These are phyloP conservation scores for Leptinotarsa juncta DNA, from an alignment of 2,888 invertebrate species.

Conservation along the genomic window DNA sequence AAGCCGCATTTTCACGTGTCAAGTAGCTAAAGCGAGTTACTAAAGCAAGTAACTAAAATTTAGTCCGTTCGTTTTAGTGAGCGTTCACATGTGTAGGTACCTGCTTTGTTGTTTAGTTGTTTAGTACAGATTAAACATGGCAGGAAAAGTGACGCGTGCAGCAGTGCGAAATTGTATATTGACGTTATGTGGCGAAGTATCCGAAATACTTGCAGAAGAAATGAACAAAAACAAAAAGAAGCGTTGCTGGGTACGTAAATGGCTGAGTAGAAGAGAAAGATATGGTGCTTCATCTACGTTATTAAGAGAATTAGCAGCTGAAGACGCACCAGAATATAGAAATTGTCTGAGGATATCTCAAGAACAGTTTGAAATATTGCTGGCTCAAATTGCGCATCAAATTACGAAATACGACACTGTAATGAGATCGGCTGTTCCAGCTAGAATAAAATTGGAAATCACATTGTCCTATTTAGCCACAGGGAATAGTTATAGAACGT, in stretches of 20 bases:
- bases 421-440: conserved; percentile 25
- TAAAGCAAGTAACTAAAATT: too few relatives aligned
- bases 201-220: not conserved
- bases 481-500: conserved; percentile 19
- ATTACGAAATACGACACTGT: conserved; percentile 17
- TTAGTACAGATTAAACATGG: not conserved
- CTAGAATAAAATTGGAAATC: conserved; percentile 25
- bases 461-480: conserved; percentile 20
- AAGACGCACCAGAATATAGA: conserved; percentile 23
- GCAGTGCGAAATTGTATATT: too few relatives aligned
- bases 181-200: not conserved
- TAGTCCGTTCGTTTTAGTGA: not conserved
- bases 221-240: not conserved
- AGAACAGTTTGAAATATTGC: conserved; percentile 18
- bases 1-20: too few relatives aligned
- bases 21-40: too few relatives aligned
- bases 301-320: conserved; percentile 17
- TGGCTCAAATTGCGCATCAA: conserved; percentile 11
- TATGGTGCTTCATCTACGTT: conserved; percentile 21
- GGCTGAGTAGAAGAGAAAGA: conserved; percentile 2
- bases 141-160: not conserved
- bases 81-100: not conserved
- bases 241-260: conserved; percentile 24
- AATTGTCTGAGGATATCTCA: conserved; percentile 15
- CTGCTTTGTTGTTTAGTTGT: not conserved